phyloP scores from a whole-genome alignment of 1,140 invertebrate species.

The Plodia interpunctella region DNA sequence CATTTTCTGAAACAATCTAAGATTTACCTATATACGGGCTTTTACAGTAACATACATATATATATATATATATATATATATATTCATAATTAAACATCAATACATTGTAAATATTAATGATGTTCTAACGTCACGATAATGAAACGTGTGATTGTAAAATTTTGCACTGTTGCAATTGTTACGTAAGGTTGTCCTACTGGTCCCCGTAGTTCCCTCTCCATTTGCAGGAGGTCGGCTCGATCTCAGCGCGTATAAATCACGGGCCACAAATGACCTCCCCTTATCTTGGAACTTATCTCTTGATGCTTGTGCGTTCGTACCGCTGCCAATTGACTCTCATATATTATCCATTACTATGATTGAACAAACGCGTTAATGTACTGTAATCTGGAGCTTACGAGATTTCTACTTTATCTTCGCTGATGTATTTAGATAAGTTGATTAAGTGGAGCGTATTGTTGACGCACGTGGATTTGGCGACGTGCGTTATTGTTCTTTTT shows the following conservation, averaged over 20 bases:
- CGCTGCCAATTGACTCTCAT: slow-evolving; percentile 9
- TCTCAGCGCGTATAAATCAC: slow-evolving; percentile 10
- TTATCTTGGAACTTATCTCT: slow-evolving; percentile 13
- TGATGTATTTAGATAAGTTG: slow-evolving; percentile 7
- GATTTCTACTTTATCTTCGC: slow-evolving; percentile 9
- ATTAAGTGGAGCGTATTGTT: not conserved
- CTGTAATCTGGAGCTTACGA: slow-evolving; percentile 6
- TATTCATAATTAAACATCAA: no score
- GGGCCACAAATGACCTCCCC: slow-evolving; percentile 7
- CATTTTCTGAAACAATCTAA: no score
- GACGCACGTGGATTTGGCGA: not conserved
- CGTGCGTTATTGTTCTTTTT: not conserved
- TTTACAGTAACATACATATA: no score
- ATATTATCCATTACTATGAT: slow-evolving; percentile 15
- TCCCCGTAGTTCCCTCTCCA: not conserved
- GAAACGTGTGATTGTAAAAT: no score
- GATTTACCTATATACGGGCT: no score
- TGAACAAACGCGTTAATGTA: slow-evolving; percentile 14
- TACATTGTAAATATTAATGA: no score
- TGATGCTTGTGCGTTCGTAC: not conserved
- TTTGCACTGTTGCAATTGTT: no score
- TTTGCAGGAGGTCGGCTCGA: not conserved
- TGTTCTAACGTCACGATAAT: no score
- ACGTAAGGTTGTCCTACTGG: not conserved
- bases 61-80: no score